Percentiles rank a stretch among this genome's conserved stretches.
phyloP scores from a whole-genome alignment of 2,888 invertebrate genomes.

The Zygothrica quintamaculata region DNA sequence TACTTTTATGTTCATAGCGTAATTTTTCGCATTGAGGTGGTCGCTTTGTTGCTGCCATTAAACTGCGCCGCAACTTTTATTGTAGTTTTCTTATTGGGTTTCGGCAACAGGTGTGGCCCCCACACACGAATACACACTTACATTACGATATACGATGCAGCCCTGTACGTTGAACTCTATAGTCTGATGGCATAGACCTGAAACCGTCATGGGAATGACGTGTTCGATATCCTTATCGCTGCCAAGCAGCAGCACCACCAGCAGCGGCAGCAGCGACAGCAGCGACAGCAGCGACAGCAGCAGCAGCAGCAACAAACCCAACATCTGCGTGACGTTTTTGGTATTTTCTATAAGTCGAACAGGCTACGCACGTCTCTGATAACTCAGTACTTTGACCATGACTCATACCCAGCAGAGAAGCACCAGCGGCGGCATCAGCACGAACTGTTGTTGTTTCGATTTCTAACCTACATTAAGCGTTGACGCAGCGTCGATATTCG shows the following conservation, averaged over 20 bases:
- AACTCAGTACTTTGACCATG: conserved; percentile 31
- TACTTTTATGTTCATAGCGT: conserved; percentile 71
- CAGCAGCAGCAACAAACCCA: conserved; percentile 11
- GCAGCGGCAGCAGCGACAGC: conserved; percentile 10
- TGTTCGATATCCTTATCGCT: conserved; percentile 70
- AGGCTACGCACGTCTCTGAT: conserved; percentile 12
- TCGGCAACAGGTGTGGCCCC: conserved; percentile 76
- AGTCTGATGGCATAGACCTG: conserved; percentile 14
- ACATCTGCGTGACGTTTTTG: conserved; percentile 53
- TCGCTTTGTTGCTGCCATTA: conserved; percentile 50
- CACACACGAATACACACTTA: conserved; percentile 7
- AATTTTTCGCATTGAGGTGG: conserved; percentile 56
- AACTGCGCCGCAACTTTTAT: conserved; percentile 68
- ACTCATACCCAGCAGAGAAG: conserved; percentile 53
- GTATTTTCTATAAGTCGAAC: conserved; percentile 21
- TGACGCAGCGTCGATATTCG: conserved; percentile 8
- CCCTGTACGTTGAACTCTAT: conserved; percentile 71
- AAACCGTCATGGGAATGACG: conserved; percentile 62
- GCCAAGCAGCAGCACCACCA: conserved; percentile 10
- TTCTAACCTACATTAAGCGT: conserved; percentile 65
- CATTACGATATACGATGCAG: conserved; percentile 22
- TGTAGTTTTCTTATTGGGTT: conserved; percentile 62
- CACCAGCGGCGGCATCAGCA: conserved; percentile 18
- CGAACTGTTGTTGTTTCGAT: conserved; percentile 35
- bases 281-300: conserved; percentile 13